Evolutionary conservation across 2,888 invertebrate species (phyloP), one percentile per base, ranked within the genome.

Genomic region (Notocelia uddmanniana): DNA sequence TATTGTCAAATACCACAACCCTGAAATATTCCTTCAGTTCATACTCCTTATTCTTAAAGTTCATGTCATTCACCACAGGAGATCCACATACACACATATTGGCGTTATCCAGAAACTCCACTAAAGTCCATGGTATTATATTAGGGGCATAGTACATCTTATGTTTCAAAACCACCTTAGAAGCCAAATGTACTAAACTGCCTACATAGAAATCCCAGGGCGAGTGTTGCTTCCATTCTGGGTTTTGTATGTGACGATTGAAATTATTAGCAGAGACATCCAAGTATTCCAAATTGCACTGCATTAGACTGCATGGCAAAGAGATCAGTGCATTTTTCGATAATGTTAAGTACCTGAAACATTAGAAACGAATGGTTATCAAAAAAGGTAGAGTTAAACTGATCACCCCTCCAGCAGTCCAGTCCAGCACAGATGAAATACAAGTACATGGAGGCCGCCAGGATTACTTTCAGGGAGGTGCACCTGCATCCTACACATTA

Each of bases 21-120:
- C 89, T 79, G 83, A 89, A 86, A 86, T 88, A 85, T 74, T 89
- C 81, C 82, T 89, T 86, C 77, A 91, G 80, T 77, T 89, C 80
- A 90, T 84, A 87, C 80, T 88, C 80, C 79, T 88, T 83, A 74
- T 84, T 79, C n/a, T 87, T 63, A 75, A 80, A 86, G 74, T 81
- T 83, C 34, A 74, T 78, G 34, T 86, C 81, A 77, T 85, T 88
- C 8, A 92, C 79, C 15, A 90, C 94, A 19, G 95, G 90, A 55
- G 81, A 83, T 0, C 96, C 95, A 84, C 96, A 96, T 0, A 94
- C 81, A 83, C 96, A 96, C 84, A 95, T 95, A 76, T 94, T 93
- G 0, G 95, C 95, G 79, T 93, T 83, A 78, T 96, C 95, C 76
- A 96, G 85, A 81, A 94, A 95, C 59, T 94, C 85, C 0, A 95